phyloP scores from a whole-genome alignment of 2,888 invertebrate genomes.

The Fragum fragum region DNA sequence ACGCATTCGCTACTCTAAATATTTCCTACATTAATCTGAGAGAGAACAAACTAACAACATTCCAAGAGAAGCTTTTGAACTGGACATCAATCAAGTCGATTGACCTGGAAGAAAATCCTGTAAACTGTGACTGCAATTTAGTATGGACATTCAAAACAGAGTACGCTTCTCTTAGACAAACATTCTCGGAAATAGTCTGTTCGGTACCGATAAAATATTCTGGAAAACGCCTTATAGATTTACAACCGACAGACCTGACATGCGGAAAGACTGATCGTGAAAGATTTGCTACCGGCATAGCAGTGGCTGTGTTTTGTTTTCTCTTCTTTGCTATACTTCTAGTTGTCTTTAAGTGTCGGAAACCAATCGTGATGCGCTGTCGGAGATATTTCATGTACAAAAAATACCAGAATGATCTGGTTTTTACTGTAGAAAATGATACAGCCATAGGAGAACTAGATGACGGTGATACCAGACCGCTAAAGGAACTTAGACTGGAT shows the following conservation, averaged over 20 bases:
- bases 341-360: constrained; percentile 41
- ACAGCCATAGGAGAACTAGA: constrained; percentile 57
- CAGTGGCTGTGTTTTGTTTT: constrained; percentile 47
- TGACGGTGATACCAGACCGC: constrained; percentile 49
- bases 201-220: constrained; percentile 27
- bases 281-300: constrained; percentile 49
- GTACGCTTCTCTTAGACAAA: constrained; percentile 33
- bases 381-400: constrained; percentile 53
- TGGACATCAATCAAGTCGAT: constrained; percentile 40
- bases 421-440: constrained; percentile 62
- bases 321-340: constrained; percentile 24
- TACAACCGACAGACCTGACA: constrained; percentile 7
- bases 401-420: constrained; percentile 52
- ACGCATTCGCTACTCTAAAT: constrained; percentile 39
- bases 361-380: constrained; percentile 41
- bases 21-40: constrained; percentile 26
- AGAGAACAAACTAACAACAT: constrained; percentile 29
- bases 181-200: constrained; percentile 37
- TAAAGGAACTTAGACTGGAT: constrained; percentile 49
- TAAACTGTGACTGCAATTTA: constrained; percentile 53
- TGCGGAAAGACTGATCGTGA: constrained; percentile 26
- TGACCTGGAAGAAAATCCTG: constrained; percentile 28
- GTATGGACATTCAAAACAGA: constrained; percentile 48
- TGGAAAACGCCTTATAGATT: not conserved
- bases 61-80: constrained; percentile 40